phyloP scores from a whole-genome alignment of 2,888 invertebrate species.

The Acronicta aceris region DNA sequence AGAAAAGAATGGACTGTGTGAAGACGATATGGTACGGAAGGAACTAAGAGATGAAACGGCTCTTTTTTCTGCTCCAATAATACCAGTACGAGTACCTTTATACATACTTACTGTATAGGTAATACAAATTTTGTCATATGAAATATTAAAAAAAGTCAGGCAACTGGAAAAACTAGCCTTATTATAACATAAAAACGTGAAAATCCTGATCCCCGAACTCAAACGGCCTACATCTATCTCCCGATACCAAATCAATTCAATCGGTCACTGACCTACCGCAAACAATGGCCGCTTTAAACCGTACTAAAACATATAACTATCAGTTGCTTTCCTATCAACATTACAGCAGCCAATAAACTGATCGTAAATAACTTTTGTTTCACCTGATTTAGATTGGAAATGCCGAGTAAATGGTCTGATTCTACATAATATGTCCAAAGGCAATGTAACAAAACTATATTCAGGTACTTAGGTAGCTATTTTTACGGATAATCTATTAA shows the following conservation, averaged over 20 bases:
- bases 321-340: slow-evolving; percentile 11
- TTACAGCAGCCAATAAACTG: slow-evolving; percentile 10
- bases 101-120: no score
- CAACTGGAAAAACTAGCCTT: no score
- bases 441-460: slow-evolving; percentile 13
- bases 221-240: slow-evolving; percentile 13
- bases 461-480: slow-evolving; percentile 1
- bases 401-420: slow-evolving; percentile 9
- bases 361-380: slow-evolving; percentile 35
- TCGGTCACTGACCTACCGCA: slow-evolving; percentile 65
- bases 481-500: neutral
- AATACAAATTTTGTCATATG: no score
- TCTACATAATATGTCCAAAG: slow-evolving; percentile 1
- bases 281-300: slow-evolving; percentile 31
- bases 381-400: slow-evolving; percentile 29
- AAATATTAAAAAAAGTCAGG: no score
- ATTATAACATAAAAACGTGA: no score
- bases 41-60: no score
- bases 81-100: no score
- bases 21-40: no score
- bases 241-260: slow-evolving; percentile 40
- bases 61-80: no score
- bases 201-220: slow-evolving; percentile 8
- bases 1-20: no score
- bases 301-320: slow-evolving; percentile 36